Conservation (phyloP, 2,113 vertebrate species). For the Triplophysa siluroides region DNA sequence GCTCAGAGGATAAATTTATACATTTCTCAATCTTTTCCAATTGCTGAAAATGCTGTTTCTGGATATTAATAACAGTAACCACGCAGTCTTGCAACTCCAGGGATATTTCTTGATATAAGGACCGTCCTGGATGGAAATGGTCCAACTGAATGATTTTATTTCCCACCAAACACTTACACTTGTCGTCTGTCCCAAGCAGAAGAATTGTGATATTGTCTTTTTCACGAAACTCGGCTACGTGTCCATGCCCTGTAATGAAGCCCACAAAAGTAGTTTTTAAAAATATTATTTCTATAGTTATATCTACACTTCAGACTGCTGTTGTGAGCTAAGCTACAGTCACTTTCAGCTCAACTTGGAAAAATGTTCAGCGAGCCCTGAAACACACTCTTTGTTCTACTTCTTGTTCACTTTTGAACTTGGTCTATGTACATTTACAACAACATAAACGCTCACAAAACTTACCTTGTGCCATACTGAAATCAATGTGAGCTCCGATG, state of each 20-base stretch:
- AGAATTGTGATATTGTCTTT: neutral
- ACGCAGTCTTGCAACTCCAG: neutral
- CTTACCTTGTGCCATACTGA: constrained; percentile 23
- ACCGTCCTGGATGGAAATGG: neutral
- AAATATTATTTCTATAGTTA: neutral
- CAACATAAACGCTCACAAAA: neutral
- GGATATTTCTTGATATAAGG: neutral
- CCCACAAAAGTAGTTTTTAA: neutral
- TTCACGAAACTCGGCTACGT: neutral
- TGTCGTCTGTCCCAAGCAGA: neutral
- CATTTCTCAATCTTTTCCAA: neutral
- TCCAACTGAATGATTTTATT: constrained; percentile 12
- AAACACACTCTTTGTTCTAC: neutral
- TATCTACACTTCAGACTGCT: no score
- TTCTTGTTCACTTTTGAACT: neutral
- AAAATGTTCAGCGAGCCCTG: neutral
- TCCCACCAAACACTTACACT: neutral
- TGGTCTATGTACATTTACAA: neutral
- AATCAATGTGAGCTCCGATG: neutral
- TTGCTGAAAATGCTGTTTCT: neutral
- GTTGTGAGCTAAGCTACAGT: no score
- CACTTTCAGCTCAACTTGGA: no score
- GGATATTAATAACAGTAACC: constrained; percentile 15
- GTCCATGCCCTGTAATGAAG: neutral
- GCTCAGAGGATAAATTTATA: neutral